These are phyloP conservation scores for Zoanthus sansibaricus DNA, from an alignment of 92 coral and sea anemone species.

Conservation along the genomic window DNA sequence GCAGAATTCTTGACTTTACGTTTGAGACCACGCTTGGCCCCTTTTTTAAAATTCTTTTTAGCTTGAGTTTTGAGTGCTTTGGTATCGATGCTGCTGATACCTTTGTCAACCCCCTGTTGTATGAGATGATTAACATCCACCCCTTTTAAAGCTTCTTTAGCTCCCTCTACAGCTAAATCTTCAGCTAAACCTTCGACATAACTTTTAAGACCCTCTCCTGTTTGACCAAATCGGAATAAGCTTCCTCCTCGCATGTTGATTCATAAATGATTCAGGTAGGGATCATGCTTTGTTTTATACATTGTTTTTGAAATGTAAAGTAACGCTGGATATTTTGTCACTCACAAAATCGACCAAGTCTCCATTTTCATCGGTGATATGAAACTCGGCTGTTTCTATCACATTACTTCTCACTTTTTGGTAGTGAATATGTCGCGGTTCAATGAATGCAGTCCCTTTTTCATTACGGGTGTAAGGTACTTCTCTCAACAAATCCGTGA, in stretches of 20 bases:
- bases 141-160: not conserved
- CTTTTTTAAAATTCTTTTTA: not conserved
- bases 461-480: not conserved
- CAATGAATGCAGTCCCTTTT: not conserved
- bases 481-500: not conserved
- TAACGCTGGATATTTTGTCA: not conserved
- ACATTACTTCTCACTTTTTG: not conserved
- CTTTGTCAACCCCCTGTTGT: not conserved
- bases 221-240: not conserved
- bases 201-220: no score
- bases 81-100: not conserved
- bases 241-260: slow-evolving; percentile 4
- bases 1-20: not conserved
- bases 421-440: not conserved
- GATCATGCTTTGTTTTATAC: not conserved
- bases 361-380: not conserved
- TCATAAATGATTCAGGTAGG: not conserved
- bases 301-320: not conserved
- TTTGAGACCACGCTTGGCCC: not conserved
- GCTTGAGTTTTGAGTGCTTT: not conserved
- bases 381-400: not conserved
- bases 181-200: not conserved
- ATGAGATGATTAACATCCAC: slow-evolving; percentile 5
- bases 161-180: not conserved
- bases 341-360: not conserved